These are phyloP conservation scores for Tyrophagus putrescentiae DNA, from an alignment of 1,140 invertebrate species.

Conservation along the genomic window DNA sequence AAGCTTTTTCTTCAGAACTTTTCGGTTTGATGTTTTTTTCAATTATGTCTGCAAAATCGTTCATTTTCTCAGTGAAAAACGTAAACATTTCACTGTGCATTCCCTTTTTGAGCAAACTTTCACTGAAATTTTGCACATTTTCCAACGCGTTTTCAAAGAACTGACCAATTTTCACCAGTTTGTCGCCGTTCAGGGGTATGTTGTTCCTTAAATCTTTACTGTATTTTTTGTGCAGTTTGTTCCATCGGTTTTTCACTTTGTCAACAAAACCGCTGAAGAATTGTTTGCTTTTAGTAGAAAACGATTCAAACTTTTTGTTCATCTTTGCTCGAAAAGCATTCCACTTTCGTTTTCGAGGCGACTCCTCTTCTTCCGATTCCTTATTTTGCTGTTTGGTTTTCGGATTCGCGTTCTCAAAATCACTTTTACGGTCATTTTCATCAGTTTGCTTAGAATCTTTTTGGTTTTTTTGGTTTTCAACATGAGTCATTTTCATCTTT, in stretches of 20 bases:
- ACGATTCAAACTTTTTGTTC: neutral
- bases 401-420: too few relatives aligned
- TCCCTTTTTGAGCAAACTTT: neutral
- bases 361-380: neutral
- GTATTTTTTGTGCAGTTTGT: neutral
- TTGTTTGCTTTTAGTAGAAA: neutral
- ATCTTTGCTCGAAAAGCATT: neutral
- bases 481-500: neutral
- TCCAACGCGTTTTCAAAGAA: neutral
- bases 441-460: neutral
- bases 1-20: neutral
- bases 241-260: neutral
- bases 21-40: neutral
- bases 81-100: neutral
- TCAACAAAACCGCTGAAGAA: neutral
- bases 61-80: conserved; percentile 2
- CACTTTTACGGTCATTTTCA: neutral
- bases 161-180: neutral
- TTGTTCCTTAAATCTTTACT: neutral
- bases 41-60: neutral
- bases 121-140: neutral
- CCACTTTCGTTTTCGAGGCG: neutral
- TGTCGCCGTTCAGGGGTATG: neutral
- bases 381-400: too few relatives aligned
- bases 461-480: neutral